phyloP scores from a whole-genome alignment of 1,140 invertebrate species.

The Psilanteris sp. region DNA sequence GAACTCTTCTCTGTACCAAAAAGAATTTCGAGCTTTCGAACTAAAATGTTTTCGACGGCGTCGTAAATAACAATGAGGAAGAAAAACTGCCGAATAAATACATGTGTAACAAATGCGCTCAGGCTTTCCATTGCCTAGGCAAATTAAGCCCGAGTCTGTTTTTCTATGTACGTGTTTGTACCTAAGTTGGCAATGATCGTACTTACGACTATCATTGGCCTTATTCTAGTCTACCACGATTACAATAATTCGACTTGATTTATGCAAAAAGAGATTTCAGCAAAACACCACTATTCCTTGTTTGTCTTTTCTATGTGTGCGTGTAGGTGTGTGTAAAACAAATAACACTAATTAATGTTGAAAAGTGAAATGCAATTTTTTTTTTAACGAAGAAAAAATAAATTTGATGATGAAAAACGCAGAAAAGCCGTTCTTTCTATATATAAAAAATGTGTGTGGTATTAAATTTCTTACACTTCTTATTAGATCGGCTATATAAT shows the following conservation, averaged over 20 bases:
- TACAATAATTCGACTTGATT: conserved; percentile 48
- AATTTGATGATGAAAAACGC: no score
- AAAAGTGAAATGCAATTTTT: no score
- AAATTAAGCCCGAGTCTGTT: conserved; percentile 39
- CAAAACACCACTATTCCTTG: no score
- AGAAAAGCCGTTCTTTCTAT: no score
- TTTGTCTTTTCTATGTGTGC: no score
- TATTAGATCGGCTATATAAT: no score
- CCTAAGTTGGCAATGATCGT: conserved; percentile 37
- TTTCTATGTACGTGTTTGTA: conserved; percentile 11
- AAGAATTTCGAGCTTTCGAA: conserved; percentile 41
- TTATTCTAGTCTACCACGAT: conserved; percentile 40
- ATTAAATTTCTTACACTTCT: no score
- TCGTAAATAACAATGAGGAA: conserved; percentile 59
- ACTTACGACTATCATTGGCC: conserved; percentile 31
- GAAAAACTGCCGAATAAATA: conserved; percentile 59
- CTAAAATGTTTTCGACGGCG: conserved; percentile 54
- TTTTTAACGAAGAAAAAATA: no score
- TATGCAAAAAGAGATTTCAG: conserved; percentile 13
- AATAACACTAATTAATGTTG: no score
- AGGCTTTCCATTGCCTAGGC: conserved; percentile 38
- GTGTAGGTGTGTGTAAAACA: no score
- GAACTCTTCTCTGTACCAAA: conserved; percentile 36
- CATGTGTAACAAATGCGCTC: conserved; percentile 43
- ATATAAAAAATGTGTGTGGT: no score